Evolutionary conservation across 2,888 invertebrate genomes (phyloP).

Genomic region (Drosophila lutescens): DNA sequence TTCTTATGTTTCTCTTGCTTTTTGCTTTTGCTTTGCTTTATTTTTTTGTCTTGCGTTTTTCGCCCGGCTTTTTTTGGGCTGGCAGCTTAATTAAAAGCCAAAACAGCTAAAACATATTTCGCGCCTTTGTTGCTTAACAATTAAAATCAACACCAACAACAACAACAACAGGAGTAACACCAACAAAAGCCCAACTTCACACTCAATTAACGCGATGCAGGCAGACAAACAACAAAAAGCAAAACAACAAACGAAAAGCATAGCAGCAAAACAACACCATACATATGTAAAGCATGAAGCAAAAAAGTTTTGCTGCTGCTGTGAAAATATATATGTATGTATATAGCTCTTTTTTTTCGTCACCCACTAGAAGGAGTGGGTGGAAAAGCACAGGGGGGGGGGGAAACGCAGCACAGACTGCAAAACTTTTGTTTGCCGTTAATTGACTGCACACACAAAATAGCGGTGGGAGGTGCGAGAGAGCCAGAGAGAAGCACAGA

Average conservation of each 20-base stretch:
- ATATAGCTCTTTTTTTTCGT: slow-evolving; percentile 38
- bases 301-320: slow-evolving; percentile 57
- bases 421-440: slow-evolving; percentile 70
- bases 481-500: neutral
- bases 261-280: slow-evolving; percentile 33
- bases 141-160: slow-evolving; percentile 66
- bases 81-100: slow-evolving; percentile 66
- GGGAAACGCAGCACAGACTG: slow-evolving; percentile 23
- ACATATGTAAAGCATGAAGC: slow-evolving; percentile 44
- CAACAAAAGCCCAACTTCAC: slow-evolving; percentile 72
- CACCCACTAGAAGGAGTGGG: slow-evolving; percentile 31
- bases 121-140: slow-evolving; percentile 78
- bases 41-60: slow-evolving; percentile 11
- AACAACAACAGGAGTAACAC: slow-evolving; percentile 32
- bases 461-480: slow-evolving; percentile 10
- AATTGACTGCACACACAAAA: slow-evolving; percentile 68
- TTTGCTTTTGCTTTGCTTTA: slow-evolving; percentile 31
- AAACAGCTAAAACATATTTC: slow-evolving; percentile 74
- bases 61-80: slow-evolving; percentile 5
- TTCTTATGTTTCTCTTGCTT: slow-evolving; percentile 39
- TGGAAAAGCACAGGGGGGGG: slow-evolving; percentile 7
- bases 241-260: slow-evolving; percentile 32
- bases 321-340: slow-evolving; percentile 9
- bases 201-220: slow-evolving; percentile 76
- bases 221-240: slow-evolving; percentile 49